A percentile compares a stretch with the other conserved stretches of the same genome.
phyloP scores from a whole-genome alignment of 2,888 invertebrate species.

The Doris montereyensis region DNA sequence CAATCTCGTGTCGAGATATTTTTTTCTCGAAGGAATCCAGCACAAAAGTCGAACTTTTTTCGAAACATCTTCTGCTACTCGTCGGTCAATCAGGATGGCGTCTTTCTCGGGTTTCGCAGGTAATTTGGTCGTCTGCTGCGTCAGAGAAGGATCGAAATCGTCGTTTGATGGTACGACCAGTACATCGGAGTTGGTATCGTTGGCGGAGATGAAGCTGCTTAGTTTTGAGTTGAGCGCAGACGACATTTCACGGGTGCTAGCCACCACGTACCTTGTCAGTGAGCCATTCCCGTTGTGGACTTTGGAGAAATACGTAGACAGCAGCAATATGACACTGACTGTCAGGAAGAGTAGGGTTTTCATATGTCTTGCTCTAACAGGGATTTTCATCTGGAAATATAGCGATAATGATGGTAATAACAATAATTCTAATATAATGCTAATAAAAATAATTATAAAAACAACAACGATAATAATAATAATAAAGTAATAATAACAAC shows the following conservation, averaged over 20 bases:
- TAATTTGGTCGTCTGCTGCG: too few species aligned
- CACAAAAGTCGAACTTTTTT: not conserved
- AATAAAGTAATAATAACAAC: not conserved
- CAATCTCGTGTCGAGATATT: not conserved
- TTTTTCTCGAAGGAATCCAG: not conserved
- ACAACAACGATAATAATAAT: not conserved
- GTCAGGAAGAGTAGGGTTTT: not conserved
- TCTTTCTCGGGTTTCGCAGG: not conserved
- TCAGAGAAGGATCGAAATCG: not conserved
- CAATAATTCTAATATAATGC: not conserved
- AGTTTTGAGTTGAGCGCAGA: too few species aligned
- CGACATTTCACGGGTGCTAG: too few species aligned
- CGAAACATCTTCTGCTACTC: slow-evolving; percentile 28
- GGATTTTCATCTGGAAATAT: too few species aligned
- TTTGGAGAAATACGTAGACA: too few species aligned
- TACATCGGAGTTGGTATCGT: too few species aligned
- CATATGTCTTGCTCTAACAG: too few species aligned
- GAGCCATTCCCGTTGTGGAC: too few species aligned
- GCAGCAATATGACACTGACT: not conserved
- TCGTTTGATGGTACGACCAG: not conserved
- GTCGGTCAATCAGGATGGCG: slow-evolving; percentile 16
- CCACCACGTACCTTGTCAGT: too few species aligned
- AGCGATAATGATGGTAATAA: not conserved
- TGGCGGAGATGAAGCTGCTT: too few species aligned
- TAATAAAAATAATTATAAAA: not conserved